A percentile compares a stretch with the other conserved stretches of the same genome.
phyloP scores from a whole-genome alignment of 1,140 invertebrate genomes.

The Drosophila quadrilineata region DNA sequence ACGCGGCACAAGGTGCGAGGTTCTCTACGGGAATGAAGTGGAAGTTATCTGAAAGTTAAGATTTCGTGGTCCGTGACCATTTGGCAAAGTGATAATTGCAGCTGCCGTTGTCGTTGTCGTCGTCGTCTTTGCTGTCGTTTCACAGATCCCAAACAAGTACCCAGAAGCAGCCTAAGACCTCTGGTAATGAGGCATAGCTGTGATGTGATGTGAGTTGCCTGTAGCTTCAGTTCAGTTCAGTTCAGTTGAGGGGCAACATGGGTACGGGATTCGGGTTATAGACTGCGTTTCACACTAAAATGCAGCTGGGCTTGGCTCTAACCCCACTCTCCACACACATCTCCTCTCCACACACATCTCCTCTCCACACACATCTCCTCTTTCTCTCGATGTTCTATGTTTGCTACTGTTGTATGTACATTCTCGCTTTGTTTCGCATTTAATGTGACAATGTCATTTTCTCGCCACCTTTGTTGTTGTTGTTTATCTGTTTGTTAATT shows the following conservation, averaged over 20 bases:
- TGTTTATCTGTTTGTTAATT: slow-evolving; percentile 69
- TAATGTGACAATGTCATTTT: slow-evolving; percentile 73
- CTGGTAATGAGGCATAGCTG: slow-evolving; percentile 57
- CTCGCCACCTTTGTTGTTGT: slow-evolving; percentile 23
- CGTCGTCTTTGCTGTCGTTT: background rate
- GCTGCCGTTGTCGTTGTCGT: slow-evolving; percentile 36
- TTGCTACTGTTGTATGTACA: slow-evolving; percentile 72
- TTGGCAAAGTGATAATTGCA: slow-evolving; percentile 80
- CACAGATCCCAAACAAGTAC: too few species aligned
- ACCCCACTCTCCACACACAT: background rate
- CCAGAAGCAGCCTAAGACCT: slow-evolving; percentile 36
- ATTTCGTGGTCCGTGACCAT: slow-evolving; percentile 81
- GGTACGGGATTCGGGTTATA: slow-evolving; percentile 18
- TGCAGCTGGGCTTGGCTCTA: slow-evolving; percentile 71
- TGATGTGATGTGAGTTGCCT: slow-evolving; percentile 12
- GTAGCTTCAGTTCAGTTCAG: slow-evolving; percentile 13
- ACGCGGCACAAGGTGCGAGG: slow-evolving; percentile 5
- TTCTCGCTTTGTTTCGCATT: slow-evolving; percentile 62
- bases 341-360: background rate
- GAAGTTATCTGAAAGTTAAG: slow-evolving; percentile 69
- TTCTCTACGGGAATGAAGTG: too few species aligned
- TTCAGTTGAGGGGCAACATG: background rate
- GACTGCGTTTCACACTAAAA: slow-evolving; percentile 61
- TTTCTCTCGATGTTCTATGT: too few species aligned
- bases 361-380: background rate